These are phyloP conservation scores for Amphimallon solstitiale DNA, from an alignment of 2,888 invertebrate species.

Conservation along the genomic window DNA sequence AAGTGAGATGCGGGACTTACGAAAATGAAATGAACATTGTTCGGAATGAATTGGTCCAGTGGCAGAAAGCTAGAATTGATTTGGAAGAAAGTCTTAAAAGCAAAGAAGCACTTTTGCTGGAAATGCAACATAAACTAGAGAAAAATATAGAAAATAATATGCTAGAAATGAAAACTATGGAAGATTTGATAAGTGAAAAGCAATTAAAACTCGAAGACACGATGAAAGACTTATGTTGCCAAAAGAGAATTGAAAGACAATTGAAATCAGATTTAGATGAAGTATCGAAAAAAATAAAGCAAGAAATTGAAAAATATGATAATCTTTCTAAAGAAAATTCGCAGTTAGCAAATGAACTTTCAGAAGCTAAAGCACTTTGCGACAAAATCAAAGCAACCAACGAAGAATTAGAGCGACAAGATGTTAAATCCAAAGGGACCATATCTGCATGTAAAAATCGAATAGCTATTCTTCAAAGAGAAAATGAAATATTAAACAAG, in stretches of 20 bases:
- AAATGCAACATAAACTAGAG: constrained; percentile 5
- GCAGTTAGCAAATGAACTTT: constrained; percentile 5
- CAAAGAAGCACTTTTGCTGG: background rate
- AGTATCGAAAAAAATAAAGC: background rate
- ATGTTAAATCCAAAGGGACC: background rate
- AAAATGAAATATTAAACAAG: constrained; percentile 13
- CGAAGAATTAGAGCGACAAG: background rate
- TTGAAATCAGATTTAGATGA: background rate
- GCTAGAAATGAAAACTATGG: constrained; percentile 8
- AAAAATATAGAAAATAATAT: background rate
- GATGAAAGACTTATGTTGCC: background rate
- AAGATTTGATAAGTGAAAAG: constrained; percentile 1
- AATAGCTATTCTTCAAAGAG: background rate
- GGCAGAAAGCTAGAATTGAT: background rate
- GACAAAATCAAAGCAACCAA: background rate
- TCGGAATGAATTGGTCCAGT: background rate
- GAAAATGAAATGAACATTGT: constrained; percentile 10
- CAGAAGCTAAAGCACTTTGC: background rate
- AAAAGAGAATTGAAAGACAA: constrained; percentile 17
- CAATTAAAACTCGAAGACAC: background rate
- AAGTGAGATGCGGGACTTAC: background rate
- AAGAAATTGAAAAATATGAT: background rate
- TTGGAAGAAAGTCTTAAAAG: background rate
- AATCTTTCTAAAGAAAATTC: background rate
- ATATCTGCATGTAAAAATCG: constrained; percentile 7